Evolutionary conservation across 2,797 vertebrate genomes (phyloP), one percentile per base, ranked within the genome.

Genomic region (Geotrypetes seraphini): DNA sequence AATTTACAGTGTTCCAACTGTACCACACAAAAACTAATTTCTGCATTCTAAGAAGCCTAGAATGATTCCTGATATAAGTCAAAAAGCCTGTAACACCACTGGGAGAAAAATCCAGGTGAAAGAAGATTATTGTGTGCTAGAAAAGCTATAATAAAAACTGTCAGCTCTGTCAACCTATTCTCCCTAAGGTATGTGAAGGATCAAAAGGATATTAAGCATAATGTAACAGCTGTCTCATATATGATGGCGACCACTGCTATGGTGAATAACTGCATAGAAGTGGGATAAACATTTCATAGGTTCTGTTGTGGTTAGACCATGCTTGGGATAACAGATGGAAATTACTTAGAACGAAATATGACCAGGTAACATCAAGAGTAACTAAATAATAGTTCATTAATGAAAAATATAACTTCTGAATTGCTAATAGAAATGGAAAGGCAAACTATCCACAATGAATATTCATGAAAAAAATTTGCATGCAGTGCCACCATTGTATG

Each of bases 111-210:
- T 56, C 42, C 56, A 66, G 56, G 69, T 59, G 40, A 82, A 78
- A 56, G 69, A 73, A 81, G 73, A 82, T 84, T 79, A 81, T 65
- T 66, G 67, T 66, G 57, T 70, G 53, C 69, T 61, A 57, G 57
- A 51, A 67, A 73, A 72, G 61, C 79, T 78, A 47, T 78, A 70
- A 78, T 79, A 77, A 78, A 75, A 79, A 40, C 69, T 74, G 63
- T 83, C 78, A 79, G 60, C 59, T 63, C 73, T 77, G 74, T 81
- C 78, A 77, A 52, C 53, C 37, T 33, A 38, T 59, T 71, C 65
- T 57, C 56, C 63, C 43, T 54, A 37, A 60, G 21, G 57, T 73
- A 66, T 72, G 31, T 52, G 55, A 68, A 64, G 60, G 60, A 75
- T 73, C 74, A 69, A 54, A 69, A 58, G 44, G 63, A 54, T 74